Conservation (phyloP, 2,113 vertebrate genomes). For the Xenotilapia leptura region DNA sequence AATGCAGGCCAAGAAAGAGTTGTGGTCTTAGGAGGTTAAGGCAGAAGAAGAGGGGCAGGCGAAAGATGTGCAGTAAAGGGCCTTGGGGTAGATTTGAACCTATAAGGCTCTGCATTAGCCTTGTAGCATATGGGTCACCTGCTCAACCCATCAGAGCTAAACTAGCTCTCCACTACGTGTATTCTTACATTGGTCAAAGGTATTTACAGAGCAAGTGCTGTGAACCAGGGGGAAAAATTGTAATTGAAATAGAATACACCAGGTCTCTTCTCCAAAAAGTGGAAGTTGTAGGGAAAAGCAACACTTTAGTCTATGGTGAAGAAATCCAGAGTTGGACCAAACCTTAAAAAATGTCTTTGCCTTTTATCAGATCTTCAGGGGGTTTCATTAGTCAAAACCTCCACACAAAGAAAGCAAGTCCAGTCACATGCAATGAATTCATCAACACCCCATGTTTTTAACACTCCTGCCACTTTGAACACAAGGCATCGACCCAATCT, state of each 20-base stretch:
- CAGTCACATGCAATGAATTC: slow-evolving; percentile 72
- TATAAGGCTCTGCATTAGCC: not conserved
- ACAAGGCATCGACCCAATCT: slow-evolving; percentile 63
- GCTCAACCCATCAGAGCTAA: not conserved
- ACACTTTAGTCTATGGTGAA: not conserved
- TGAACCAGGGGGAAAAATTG: not conserved
- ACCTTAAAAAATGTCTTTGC: slow-evolving; percentile 34
- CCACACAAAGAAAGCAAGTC: slow-evolving; percentile 55
- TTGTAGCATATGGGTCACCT: not conserved
- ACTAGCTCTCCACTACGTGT: not conserved
- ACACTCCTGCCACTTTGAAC: slow-evolving; percentile 54
- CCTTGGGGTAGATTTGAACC: not conserved
- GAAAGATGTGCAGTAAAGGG: not conserved
- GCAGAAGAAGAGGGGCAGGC: not conserved
- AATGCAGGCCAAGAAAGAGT: not conserved
- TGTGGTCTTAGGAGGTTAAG: not conserved
- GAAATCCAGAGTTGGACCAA: not conserved
- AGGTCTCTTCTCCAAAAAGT: not conserved
- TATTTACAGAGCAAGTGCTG: not conserved
- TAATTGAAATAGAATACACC: not conserved
- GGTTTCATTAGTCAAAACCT: slow-evolving; percentile 57
- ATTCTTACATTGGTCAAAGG: not conserved
- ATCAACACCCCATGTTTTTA: slow-evolving; percentile 69
- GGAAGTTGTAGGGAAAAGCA: not conserved
- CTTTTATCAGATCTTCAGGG: slow-evolving; percentile 43